Evolutionary conservation across 2,888 invertebrate species (phyloP), one percentile per base, ranked within the genome.

Genomic region (Archips xylosteana): DNA sequence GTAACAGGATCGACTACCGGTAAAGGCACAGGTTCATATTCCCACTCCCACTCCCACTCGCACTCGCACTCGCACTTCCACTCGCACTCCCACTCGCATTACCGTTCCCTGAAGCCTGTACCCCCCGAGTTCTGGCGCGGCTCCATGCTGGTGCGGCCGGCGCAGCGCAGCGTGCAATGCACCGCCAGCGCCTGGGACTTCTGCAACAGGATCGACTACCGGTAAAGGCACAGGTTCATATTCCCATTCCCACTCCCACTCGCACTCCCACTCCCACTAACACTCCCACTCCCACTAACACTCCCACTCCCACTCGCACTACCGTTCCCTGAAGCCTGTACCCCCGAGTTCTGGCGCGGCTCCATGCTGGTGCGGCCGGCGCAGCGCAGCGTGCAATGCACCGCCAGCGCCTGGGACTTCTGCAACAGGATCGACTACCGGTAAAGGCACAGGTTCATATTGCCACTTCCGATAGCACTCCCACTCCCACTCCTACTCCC

Each of bases 111-210:
- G 82, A 96, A 96, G 82, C 96, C 97, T 0, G 97, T 97, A 93
- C 96, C 97, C 0, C 96, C 97, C 0, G 96, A 97, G 89, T 98
- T 98, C 92, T 98, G 98, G 97, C 95, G 96, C 57, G 95, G 96
- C 39, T 98, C 98, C 0, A 95, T 98, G 95, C 92, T 98, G 45
- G 96, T 96, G 78, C 95, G 96, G 74, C 98, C 98, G 0, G 88
- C 95, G 13, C 96, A 97, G 78, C 94, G 96, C 75, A 96, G 95
- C 86, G 96, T 96, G 0, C 96, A 96, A 78, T 97, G 97, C 81
- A 96, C 96, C 0, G 95, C 97, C 0, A 97, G 97, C 75, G 97
- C 98, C 0, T 98, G 98, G 98, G 98, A 98, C 88, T 97, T 98
- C 89, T 97, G 97, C 83, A 97, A 98, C 83, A 95, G 96, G 81